Conservation (phyloP, 2,888 invertebrate species). For the Drosophila prolongata region DNA sequence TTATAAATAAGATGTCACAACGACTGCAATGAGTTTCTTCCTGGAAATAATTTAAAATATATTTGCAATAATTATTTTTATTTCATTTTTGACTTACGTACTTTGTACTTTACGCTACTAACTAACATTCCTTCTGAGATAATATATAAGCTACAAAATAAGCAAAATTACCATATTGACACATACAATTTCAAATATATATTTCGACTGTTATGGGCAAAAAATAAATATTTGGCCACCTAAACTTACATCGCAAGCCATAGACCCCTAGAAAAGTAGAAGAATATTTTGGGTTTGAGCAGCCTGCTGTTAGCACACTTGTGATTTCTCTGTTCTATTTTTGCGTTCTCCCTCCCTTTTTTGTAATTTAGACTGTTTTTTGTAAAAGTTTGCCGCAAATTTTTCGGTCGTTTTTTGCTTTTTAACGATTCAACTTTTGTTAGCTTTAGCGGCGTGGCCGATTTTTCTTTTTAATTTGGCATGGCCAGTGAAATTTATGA, state of each 20-base stretch:
- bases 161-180: too few relatives aligned
- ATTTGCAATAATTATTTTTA: too few relatives aligned
- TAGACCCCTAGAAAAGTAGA: background rate
- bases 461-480: conserved; percentile 57
- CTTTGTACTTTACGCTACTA: too few relatives aligned
- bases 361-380: conserved; percentile 69
- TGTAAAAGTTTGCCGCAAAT: conserved; percentile 58
- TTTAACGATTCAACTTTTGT: conserved; percentile 70
- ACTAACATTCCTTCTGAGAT: too few relatives aligned
- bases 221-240: too few relatives aligned
- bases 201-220: too few relatives aligned
- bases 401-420: conserved; percentile 31
- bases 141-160: too few relatives aligned
- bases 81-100: background rate
- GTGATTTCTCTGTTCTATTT: conserved; percentile 1
- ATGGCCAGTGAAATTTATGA: conserved; percentile 57
- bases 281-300: conserved; percentile 39
- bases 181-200: too few relatives aligned
- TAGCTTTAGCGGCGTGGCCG: conserved; percentile 38
- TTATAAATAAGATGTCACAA: too few relatives aligned
- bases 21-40: too few relatives aligned
- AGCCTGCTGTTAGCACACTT: conserved; percentile 32
- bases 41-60: too few relatives aligned
- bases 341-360: conserved; percentile 17
- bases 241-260: too few relatives aligned